Evolutionary conservation across 2,113 vertebrate species (phyloP), one percentile per base, ranked within the genome.

Genomic region (Sinosuthora webbiana): DNA sequence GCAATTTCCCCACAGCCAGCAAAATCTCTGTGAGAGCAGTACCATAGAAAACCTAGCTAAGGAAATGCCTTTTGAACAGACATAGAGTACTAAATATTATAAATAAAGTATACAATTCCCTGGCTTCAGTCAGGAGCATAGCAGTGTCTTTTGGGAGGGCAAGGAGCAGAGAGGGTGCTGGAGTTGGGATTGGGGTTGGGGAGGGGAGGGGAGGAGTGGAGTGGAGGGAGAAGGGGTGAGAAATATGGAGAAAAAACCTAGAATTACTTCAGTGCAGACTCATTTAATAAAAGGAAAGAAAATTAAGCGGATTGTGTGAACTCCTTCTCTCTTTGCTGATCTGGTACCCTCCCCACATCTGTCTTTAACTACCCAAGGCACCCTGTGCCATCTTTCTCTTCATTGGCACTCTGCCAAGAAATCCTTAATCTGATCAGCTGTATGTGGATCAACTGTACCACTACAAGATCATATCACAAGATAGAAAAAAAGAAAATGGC

Each of bases 301-400:
- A 89, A 47, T 65, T 41, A 78, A 92, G 87, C 23, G 50, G 78
- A 76, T 28, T 87, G 13, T 49, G 50, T 81, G 67, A 95, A 50
- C 27, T 50, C 39, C 68, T 76, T 41, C 75, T 59, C 60, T 53
- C 39, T 83, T 37, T 42, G 60, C 39, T 80, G 84, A 89, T 74
- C 71, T 8, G 0, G 49, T 75, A 92, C 13, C 42, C 35, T 92
- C 84, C 41, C 24, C 35, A 82, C 76, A 94, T 87, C 74, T 82
- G 84, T 44, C 89, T 93, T 97, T 82, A 94, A 94, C 76, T 94
- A 81, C 94, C 88, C 94, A 93, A 94, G 75, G 87, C 95, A 94
- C 92, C 94, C 95, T 95, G 97, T 96, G 90, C 96, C 96, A 94
- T 96, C 27, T 85, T 35, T 57, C 27, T 79, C 87, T 50, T 91